These are phyloP conservation scores for Nesidiocoris tenuis DNA, from an alignment of 2,888 invertebrate species.

Conservation along the genomic window DNA sequence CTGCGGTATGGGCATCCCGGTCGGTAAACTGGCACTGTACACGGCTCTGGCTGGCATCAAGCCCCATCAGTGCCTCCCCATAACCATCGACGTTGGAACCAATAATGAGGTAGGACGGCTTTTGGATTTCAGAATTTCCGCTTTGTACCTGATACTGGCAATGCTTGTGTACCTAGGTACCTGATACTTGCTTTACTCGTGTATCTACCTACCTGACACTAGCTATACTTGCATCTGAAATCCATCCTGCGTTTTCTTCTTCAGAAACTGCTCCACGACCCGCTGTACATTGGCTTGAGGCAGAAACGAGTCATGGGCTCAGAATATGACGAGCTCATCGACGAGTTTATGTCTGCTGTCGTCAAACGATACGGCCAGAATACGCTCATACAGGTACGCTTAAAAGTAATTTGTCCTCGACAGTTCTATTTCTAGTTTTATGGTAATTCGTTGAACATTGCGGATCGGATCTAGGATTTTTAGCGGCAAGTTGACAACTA, in stretches of 20 bases:
- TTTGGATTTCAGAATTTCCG: no score
- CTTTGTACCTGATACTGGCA: no score
- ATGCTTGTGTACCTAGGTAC: no score
- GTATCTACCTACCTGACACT: no score
- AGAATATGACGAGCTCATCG: slow-evolving; percentile 88
- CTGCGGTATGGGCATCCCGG: slow-evolving; percentile 97
- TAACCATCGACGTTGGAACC: slow-evolving; percentile 92
- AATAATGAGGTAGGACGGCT: slow-evolving; percentile 74
- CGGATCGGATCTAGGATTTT: no score
- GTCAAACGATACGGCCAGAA: slow-evolving; percentile 84
- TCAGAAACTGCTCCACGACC: slow-evolving; percentile 83
- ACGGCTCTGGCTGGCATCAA: slow-evolving; percentile 96
- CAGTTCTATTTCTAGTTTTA: no score
- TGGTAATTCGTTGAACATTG: no score
- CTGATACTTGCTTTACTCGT: no score
- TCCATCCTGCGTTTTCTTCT: no score
- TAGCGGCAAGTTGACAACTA: no score
- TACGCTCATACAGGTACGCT: slow-evolving; percentile 65
- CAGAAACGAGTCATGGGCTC: slow-evolving; percentile 80
- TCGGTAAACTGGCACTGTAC: slow-evolving; percentile 93
- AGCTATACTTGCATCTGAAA: no score
- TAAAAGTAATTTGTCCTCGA: not conserved
- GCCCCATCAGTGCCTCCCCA: slow-evolving; percentile 91
- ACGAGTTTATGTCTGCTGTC: slow-evolving; percentile 95
- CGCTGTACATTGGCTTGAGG: slow-evolving; percentile 88